These are phyloP conservation scores for Furnarius figulus DNA, from an alignment of 2,113 vertebrate species.

Conservation along the genomic window DNA sequence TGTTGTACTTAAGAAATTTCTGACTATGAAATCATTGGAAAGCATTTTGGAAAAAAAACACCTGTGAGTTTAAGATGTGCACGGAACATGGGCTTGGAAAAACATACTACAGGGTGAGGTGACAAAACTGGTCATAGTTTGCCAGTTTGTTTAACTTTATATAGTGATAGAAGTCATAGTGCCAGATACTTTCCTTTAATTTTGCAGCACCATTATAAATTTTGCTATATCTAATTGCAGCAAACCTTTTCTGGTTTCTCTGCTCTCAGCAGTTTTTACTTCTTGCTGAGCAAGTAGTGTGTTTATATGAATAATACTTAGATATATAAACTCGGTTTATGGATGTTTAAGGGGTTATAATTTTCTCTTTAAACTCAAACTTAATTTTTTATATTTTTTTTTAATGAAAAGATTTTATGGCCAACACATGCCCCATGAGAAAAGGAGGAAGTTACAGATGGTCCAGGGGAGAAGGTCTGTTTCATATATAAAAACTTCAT, in stretches of 20 bases:
- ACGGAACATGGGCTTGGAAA: background rate
- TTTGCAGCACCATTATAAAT: background rate
- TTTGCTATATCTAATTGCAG: background rate
- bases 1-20: slow-evolving; percentile 33
- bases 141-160: background rate
- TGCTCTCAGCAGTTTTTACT: slow-evolving; percentile 42
- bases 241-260: background rate
- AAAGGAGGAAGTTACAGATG: slow-evolving; percentile 65
- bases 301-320: background rate
- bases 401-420: slow-evolving; percentile 42
- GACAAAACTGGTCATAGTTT: background rate
- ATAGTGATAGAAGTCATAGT: background rate
- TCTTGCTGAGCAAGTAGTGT: background rate
- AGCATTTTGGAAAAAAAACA: background rate
- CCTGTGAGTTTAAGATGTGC: background rate
- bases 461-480: slow-evolving; percentile 66
- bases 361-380: background rate
- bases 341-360: slow-evolving; percentile 9
- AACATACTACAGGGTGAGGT: background rate
- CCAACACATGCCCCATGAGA: slow-evolving; percentile 44
- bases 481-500: slow-evolving; percentile 70
- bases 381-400: background rate
- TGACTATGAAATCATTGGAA: background rate
- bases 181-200: background rate
- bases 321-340: background rate